Evolutionary conservation across 1,140 invertebrate genomes (phyloP), one percentile per base, ranked within the genome.

Genomic region (Agrypnia vestita): DNA sequence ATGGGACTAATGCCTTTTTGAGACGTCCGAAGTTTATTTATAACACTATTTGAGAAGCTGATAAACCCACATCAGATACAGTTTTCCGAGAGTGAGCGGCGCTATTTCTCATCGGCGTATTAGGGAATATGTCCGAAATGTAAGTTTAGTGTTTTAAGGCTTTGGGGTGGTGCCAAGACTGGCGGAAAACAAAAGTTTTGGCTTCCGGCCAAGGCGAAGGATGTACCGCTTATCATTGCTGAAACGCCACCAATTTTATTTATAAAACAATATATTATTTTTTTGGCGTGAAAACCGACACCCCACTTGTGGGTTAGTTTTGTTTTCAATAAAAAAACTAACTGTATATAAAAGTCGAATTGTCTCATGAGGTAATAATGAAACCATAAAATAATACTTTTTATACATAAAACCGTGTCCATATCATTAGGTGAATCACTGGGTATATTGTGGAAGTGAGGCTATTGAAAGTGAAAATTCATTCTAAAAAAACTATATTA

Each of bases 131-230:
- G 69, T 13, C 69, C 17, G 15, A 72, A 49, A 72, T 55, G 69
- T 51, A 19, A 47, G 51, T 51, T 51, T 43, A 49, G 69, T 25
- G 46, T 13, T 72, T 72, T 72, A 51, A 51, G 15, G 51, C 44
- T 74, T 74, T 55, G 55, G 55, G 43, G n/a, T 0, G 11, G 11
- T 55, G 51, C 72, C 49, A 74, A 55, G 72, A 15, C 51, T 43
- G 21, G 51, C 19, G 19, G 72, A 74, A 74, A 74, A 74, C 72
- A 74, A 74, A 74, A 74, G 55, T 74, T 25, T 35, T 74, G 72
- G 72, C 53, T 11, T 17, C 13, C 17, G 35, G 72, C 72, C 72
- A 74, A 17, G 13, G 19, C 25, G 25, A 13, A 55, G 44, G 64
- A 69, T 46, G 64, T 21, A 44, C 44, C 64, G 19, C 64, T 69